phyloP scores from a whole-genome alignment of 2,888 invertebrate genomes.

The Oscheius sp. region DNA sequence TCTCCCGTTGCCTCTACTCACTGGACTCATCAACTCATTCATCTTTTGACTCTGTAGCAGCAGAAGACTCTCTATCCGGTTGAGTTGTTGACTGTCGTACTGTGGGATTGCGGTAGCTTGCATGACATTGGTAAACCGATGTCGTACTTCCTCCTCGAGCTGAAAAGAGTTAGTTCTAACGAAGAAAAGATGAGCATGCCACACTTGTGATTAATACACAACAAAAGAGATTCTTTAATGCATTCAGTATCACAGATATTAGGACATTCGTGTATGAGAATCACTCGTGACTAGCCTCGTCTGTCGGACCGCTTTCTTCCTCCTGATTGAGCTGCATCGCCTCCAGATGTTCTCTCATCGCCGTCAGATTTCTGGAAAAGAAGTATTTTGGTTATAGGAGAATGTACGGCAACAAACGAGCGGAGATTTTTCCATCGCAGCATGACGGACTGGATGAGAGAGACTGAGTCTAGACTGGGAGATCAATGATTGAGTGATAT shows the following conservation, averaged over 20 bases:
- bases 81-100: background rate
- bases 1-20: background rate
- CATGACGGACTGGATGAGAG: slow-evolving; percentile 4
- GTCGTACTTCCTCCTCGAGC: slow-evolving; percentile 22
- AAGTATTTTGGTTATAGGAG: background rate
- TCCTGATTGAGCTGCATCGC: slow-evolving; percentile 49
- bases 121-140: slow-evolving; percentile 9
- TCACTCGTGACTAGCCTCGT: slow-evolving; percentile 34
- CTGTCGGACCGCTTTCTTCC: slow-evolving; percentile 22
- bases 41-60: slow-evolving; percentile 4
- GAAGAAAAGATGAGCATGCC: too few relatives aligned
- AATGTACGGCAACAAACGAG: background rate
- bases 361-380: slow-evolving; percentile 55
- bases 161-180: slow-evolving; percentile 3
- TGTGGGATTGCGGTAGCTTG: background rate
- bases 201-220: background rate
- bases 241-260: slow-evolving; percentile 16
- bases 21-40: slow-evolving; percentile 2
- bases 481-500: background rate
- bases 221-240: slow-evolving; percentile 7
- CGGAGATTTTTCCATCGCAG: slow-evolving; percentile 12
- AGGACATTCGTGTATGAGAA: background rate
- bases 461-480: background rate
- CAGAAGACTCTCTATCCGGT: slow-evolving; percentile 27
- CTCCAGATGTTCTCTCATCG: slow-evolving; percentile 60